Evolutionary conservation across 2,113 vertebrate genomes (phyloP).

Genomic region (Semnornis frantzii): DNA sequence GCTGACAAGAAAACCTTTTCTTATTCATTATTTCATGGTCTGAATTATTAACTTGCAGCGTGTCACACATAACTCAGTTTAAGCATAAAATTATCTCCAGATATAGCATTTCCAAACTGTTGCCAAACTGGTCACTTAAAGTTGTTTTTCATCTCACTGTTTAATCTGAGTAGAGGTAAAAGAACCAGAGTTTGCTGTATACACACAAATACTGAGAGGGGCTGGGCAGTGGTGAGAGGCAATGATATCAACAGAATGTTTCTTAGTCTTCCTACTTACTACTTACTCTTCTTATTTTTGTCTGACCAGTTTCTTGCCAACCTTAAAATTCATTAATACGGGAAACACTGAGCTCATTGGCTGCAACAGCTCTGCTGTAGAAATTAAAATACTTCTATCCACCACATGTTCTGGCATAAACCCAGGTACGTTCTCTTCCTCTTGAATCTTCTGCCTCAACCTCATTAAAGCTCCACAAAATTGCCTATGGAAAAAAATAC

Average conservation of each 20-base stretch:
- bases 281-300: background rate
- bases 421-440: background rate
- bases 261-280: constrained; percentile 7
- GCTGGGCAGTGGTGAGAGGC: too few species aligned
- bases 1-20: constrained; percentile 1
- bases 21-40: background rate
- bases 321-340: background rate
- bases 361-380: background rate
- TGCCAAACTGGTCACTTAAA: background rate
- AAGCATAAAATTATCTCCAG: constrained; percentile 3
- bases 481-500: background rate
- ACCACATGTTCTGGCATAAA: constrained; percentile 5
- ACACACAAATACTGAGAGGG: background rate
- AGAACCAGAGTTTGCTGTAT: background rate
- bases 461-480: background rate
- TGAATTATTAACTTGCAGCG: background rate
- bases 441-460: background rate
- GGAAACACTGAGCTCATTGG: constrained; percentile 22
- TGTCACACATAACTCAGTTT: background rate
- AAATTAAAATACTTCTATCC: constrained; percentile 10
- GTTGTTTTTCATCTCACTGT: background rate
- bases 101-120: background rate
- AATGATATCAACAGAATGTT: background rate
- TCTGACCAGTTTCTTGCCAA: constrained; percentile 1
- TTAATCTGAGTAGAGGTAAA: background rate